Conservation (phyloP, 2,888 invertebrate species). For the Ochropleura plecta region DNA sequence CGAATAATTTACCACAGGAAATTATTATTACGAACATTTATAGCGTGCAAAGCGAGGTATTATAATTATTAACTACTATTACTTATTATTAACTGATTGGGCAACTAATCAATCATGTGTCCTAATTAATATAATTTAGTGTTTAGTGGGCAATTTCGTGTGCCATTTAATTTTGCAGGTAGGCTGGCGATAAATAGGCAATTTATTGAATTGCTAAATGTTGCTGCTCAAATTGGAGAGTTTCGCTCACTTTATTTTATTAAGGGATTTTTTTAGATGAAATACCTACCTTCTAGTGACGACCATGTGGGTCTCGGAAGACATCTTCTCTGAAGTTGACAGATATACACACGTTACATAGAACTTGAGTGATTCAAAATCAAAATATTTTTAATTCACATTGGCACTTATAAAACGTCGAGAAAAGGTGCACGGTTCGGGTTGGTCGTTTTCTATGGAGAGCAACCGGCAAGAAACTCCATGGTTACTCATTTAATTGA, state of each 20-base stretch:
- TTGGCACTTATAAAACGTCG: too few relatives aligned
- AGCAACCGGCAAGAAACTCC: too few relatives aligned
- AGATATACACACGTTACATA: too few relatives aligned
- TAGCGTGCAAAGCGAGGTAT: constrained; percentile 17
- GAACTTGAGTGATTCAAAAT: too few relatives aligned
- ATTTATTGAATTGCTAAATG: constrained; percentile 1
- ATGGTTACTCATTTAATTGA: too few relatives aligned
- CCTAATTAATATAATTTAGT: constrained; percentile 37
- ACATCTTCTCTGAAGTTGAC: neutral
- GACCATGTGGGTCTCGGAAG: neutral
- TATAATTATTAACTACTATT: constrained; percentile 26
- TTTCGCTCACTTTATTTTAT: neutral
- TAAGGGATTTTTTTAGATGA: neutral
- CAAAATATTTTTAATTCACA: too few relatives aligned
- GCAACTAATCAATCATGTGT: constrained; percentile 35
- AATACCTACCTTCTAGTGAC: neutral
- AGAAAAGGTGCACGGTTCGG: too few relatives aligned
- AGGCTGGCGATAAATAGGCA: neutral
- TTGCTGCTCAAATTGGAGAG: neutral
- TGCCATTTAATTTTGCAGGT: constrained; percentile 16
- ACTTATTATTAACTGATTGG: constrained; percentile 32
- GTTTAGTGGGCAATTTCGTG: constrained; percentile 22
- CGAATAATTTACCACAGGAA: constrained; percentile 42
- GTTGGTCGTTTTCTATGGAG: too few relatives aligned
- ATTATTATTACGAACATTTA: constrained; percentile 45